Base-by-base conservation (phyloP, 2,888 invertebrate genomes). In the Digitonthophagus gazella region DNA sequence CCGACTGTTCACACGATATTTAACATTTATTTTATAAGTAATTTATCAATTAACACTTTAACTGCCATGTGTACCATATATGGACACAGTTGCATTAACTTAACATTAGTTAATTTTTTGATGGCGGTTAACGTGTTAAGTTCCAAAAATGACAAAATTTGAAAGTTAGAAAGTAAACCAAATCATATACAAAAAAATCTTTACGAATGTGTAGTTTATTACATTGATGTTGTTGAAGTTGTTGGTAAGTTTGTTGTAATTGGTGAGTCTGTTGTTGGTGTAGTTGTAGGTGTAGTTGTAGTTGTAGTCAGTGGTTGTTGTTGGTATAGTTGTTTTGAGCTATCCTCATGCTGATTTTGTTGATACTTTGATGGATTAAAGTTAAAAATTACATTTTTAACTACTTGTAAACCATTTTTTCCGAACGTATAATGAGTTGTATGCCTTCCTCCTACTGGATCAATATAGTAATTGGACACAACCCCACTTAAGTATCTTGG, bases 351-450 rank as follows among this genome's bases (percentile, higher is more conserved):
- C 74, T 76, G 74, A 67, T 72, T 73, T 73, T 75, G 73, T 74
- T 82, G 74, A 61, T 77, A 74, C 72, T 74, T 81, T 3, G 87
- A 85, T 16, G 84, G 83, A 65, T 88, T 87, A 74, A 81, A 82
- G 71, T 84, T 82, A 44, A 82, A 86, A 58, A 84, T 82, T 71
- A 81, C 92, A 78, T 94, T 94, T 22, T 95, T 95, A 64, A 85
- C 85, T 5, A 94, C 93, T 85, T 91, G 89, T 86, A 91, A 91
- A 76, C 90, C 94, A 80, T 93, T 89, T 83, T 93, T 94, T 77
- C 94, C 95, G 44, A 95, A 95, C 6, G 94, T 90, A 82, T 94
- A 95, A 75, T 88, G 89, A 77, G 95, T 90, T 19, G 93, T 93
- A 75, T 91, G 89, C 76, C 90, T 89, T 81, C 93, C 88, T 44